Evolutionary conservation across 1,140 invertebrate species (phyloP), one percentile per base, ranked within the genome.

Genomic region (Leguminivora glycinivorella): DNA sequence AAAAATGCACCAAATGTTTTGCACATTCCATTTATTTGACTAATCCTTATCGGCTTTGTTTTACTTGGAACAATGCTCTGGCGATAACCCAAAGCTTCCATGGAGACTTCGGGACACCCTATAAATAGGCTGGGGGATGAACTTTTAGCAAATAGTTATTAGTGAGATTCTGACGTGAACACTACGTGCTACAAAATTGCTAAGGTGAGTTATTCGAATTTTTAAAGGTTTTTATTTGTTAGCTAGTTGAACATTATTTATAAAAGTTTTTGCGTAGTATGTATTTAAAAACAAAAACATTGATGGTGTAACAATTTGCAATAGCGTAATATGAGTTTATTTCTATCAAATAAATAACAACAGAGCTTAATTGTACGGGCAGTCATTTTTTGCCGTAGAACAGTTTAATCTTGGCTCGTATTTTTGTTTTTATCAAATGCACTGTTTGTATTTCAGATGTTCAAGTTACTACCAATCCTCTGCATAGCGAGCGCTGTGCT

Each of bases 1-100:
- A 52, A 10, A 52, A 52, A 10, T 52, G 47, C 47, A 52, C 47
- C 19, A 10, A 17, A 38, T 67, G 31, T 67, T 68, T 72, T 25
- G 24, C 14, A 75, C 74, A 89, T 87, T 83, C 83, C 83, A 67
- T 82, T 67, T 71, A 10, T 82, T 86, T 86, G 80, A 86, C 82
- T 70, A 83, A 81, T 76, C 73, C 68, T 78, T 87, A 87, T 86
- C 87, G 40, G 67, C 66, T 24, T n/a, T 56, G 70, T 70, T 78
- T 71, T 56, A 68, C 34, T 71, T 70, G 69, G 72, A 75, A 84
- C 83, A 83, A 78, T 83, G 83, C 80, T 74, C 63, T 82, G 83
- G 83, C 80, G 86, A 85, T 84, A 73, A 72, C 56, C 56, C 38
- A 56, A 66, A 77, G 83, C 84, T 84, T 22, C 17, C 17, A 71